Evolutionary conservation across 2,113 vertebrate genomes (phyloP).

Genomic region (Gymnocephalus cernua): DNA sequence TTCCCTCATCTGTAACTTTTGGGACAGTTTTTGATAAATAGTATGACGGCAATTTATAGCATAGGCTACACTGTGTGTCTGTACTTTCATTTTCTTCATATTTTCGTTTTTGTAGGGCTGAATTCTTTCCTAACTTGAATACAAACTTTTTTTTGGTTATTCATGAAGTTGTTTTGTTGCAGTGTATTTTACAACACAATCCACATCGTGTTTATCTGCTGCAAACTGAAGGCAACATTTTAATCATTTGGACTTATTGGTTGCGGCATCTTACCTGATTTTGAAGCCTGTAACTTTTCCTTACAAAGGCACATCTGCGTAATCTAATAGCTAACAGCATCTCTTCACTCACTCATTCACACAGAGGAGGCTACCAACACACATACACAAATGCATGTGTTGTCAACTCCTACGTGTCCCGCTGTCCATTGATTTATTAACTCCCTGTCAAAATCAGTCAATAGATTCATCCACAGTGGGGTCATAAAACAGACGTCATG

Average conservation of each 20-base stretch:
- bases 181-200: background rate
- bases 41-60: background rate
- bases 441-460: background rate
- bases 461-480: slow-evolving; percentile 28
- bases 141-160: background rate
- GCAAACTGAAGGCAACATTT: background rate
- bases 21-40: background rate
- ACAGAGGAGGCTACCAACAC: background rate
- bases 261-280: background rate
- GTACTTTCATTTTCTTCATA: background rate
- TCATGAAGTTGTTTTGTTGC: background rate
- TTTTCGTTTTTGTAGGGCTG: background rate
- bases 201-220: background rate
- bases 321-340: background rate
- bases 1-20: background rate
- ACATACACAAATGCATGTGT: background rate
- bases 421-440: slow-evolving; percentile 23
- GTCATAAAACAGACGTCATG: slow-evolving; percentile 17
- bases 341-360: background rate
- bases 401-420: background rate
- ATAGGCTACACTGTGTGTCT: background rate
- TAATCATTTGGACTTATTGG: background rate
- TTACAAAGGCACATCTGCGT: background rate
- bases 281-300: background rate
- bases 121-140: background rate